phyloP scores from a whole-genome alignment of 2,113 vertebrate genomes.

The Aspiorhynchus laticeps region DNA sequence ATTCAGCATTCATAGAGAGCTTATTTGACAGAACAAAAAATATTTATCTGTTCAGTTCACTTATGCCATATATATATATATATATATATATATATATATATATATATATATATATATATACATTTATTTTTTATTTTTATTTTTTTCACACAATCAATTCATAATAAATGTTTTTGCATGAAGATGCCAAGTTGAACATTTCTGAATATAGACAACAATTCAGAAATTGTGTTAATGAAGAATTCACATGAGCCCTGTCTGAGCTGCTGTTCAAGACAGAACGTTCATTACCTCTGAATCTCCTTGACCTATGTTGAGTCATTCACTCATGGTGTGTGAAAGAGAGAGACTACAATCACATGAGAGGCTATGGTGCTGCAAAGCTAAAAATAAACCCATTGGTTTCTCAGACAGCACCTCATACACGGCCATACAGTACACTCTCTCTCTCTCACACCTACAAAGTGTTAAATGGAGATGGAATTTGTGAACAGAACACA shows the following conservation, averaged over 20 bases:
- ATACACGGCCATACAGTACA: background rate
- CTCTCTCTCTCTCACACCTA: background rate
- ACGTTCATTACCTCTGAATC: slow-evolving; percentile 32
- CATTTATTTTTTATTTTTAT: too few species aligned
- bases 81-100: background rate
- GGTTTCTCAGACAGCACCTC: slow-evolving; percentile 38
- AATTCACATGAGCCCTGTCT: background rate
- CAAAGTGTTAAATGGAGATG: background rate
- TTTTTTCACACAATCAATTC: background rate
- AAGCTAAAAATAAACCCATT: slow-evolving; percentile 42
- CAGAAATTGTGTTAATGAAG: background rate
- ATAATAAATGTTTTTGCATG: background rate
- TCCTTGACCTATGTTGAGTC: slow-evolving; percentile 43
- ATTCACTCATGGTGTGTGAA: slow-evolving; percentile 40
- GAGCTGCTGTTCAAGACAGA: background rate
- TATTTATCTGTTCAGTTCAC: background rate
- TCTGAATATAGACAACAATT: background rate
- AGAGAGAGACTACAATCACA: slow-evolving; percentile 46
- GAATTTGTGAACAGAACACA: background rate
- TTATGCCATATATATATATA: background rate
- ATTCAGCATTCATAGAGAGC: background rate
- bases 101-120: too few species aligned
- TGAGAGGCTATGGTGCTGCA: slow-evolving; percentile 42
- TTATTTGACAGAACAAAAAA: background rate
- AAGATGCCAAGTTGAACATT: background rate